A percentile compares a stretch with the other conserved stretches of the same genome.
Conservation (phyloP, 2,888 invertebrate species). For the Heliconius ismenius region DNA sequence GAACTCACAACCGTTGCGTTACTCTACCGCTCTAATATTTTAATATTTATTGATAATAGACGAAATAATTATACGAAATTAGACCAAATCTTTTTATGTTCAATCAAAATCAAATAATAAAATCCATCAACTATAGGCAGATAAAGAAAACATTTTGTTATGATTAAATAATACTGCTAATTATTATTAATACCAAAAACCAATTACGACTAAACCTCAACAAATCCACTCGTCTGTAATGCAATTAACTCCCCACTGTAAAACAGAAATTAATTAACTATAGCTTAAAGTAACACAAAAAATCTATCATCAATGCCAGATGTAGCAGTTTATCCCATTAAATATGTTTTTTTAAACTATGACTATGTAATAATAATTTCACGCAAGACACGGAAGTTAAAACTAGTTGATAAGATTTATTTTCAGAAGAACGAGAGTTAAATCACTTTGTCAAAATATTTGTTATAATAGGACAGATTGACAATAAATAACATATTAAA, state of each 20-base stretch:
- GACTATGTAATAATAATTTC: constrained; percentile 79
- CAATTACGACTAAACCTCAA: constrained; percentile 59
- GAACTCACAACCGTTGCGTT: too few relatives aligned
- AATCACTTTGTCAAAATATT: constrained; percentile 73
- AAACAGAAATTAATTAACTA: constrained; percentile 71
- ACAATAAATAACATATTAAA: constrained; percentile 73
- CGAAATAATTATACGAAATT: background rate
- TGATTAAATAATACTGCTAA: constrained; percentile 38
- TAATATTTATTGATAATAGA: background rate
- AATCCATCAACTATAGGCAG: background rate
- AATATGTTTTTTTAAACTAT: constrained; percentile 67
- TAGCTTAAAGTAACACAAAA: constrained; percentile 65
- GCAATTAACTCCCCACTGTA: constrained; percentile 62
- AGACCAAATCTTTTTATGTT: background rate
- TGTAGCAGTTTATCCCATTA: constrained; percentile 68
- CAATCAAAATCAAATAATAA: background rate
- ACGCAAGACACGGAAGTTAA: constrained; percentile 77
- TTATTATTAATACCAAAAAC: constrained; percentile 45
- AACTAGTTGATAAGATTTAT: constrained; percentile 70
- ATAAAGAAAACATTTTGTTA: constrained; percentile 4
- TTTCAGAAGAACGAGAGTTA: constrained; percentile 58
- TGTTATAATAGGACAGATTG: constrained; percentile 62
- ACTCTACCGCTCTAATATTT: too few relatives aligned
- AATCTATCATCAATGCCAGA: constrained; percentile 65
- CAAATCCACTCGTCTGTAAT: constrained; percentile 66